Evolutionary conservation across 1,140 invertebrate genomes (phyloP).

Genomic region (Ostrea edulis): DNA sequence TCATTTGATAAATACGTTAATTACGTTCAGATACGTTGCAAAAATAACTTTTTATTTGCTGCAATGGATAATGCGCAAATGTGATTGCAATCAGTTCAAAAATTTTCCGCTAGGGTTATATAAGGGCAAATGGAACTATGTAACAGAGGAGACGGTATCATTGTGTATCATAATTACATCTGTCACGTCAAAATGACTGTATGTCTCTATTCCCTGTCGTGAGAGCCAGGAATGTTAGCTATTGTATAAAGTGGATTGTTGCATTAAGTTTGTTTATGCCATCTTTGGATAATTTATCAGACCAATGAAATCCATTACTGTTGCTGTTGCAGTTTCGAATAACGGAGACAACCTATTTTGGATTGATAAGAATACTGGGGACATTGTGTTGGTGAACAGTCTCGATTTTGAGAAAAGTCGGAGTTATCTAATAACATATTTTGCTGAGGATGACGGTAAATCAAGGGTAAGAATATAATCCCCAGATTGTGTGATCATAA

Average conservation of each 20-base stretch:
- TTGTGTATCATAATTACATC: too few species aligned
- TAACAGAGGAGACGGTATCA: too few species aligned
- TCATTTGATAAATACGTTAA: too few species aligned
- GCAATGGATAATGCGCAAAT: neutral
- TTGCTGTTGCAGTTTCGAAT: neutral
- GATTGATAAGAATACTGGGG: neutral
- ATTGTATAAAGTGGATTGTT: neutral
- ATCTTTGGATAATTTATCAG: neutral
- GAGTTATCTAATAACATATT: neutral
- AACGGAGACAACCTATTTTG: neutral
- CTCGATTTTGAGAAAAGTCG: neutral
- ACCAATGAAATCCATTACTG: neutral
- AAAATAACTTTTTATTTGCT: neutral
- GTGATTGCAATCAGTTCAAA: neutral
- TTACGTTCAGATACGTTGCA: too few species aligned
- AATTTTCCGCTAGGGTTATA: too few species aligned
- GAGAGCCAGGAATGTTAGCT: neutral
- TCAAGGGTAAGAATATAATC: neutral
- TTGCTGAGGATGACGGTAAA: neutral
- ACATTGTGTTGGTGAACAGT: neutral
- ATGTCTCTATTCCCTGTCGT: too few species aligned
- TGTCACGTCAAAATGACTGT: neutral
- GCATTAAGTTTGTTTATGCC: too few species aligned
- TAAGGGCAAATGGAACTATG: too few species aligned
- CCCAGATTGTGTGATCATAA: neutral